Base-by-base conservation (phyloP, 2,888 invertebrate species). In the Colostygia pectinataria region DNA sequence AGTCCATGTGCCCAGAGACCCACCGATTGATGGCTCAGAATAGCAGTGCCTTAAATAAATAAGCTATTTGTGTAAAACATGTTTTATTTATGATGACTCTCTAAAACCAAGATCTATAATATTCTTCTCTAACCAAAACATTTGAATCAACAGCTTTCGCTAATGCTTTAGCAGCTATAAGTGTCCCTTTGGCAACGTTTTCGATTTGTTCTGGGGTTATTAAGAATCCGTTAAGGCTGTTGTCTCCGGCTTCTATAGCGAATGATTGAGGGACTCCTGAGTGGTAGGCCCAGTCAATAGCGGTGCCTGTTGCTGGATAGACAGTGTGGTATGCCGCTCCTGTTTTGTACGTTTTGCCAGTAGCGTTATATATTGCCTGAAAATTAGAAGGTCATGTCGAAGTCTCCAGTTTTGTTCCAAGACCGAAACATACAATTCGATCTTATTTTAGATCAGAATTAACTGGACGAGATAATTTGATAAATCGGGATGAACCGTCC, bases 41-140 rank as follows among this genome's bases (percentile, higher is more conserved):
- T 24, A 67, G 61, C 67, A 65, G 77, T 80, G 80, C 74, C 75
- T 77, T 77, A 55, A 52, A 71, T 71, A 74, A 74, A 74, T 65
- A 63, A 60, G 46, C 62, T 73, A 74, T 78, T 78, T 78, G 61
- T 74, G 66, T 74, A 71, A 39, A 31, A 8, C 7, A 31, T 28
- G 33, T 54, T 58, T 66, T 65, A 57, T 65, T 62, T n/a, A n/a
- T n/a, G n/a, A n/a, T n/a, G n/a, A n/a, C n/a, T 64, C 40, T 43
- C 10, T 59, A 59, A 43, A 68, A 68, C 72, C 71, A 71, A 1
- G 56, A 27, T 3, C 44, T 24, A 5, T 39, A 6, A 4, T 51
- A 28, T 6, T 5, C 18, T 10, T 23, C 28, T 38, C 41, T 53
- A 2, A 14, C 28, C 3, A 41, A 10, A n/a, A 44, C 25, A 5